Percentiles rank a stretch among this genome's conserved stretches.
Evolutionary conservation across 2,888 invertebrate species (phyloP).

Genomic region (Agrilus mali): DNA sequence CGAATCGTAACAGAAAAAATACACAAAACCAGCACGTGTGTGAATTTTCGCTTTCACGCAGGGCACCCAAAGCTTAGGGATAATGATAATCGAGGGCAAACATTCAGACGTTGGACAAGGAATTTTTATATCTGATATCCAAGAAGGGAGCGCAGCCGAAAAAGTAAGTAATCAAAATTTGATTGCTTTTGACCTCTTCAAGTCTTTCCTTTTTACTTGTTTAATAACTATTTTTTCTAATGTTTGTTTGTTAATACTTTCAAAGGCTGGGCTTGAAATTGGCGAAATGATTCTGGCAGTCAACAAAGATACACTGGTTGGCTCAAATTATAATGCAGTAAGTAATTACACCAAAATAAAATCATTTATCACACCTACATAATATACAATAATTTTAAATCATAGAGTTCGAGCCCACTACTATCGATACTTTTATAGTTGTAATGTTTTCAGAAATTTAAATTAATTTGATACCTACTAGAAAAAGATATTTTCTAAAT

Average conservation of each 20-base stretch:
- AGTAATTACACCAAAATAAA: conserved; percentile 29
- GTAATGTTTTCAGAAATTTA: no score
- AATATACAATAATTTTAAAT: no score
- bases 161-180: conserved; percentile 40
- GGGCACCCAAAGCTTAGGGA: conserved; percentile 72
- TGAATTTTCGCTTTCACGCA: conserved; percentile 27
- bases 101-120: conserved; percentile 86
- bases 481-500: no score
- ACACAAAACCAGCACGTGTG: no score
- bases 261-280: conserved; percentile 83
- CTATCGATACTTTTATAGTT: no score
- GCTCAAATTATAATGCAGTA: conserved; percentile 79
- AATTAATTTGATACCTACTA: no score
- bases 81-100: conserved; percentile 91
- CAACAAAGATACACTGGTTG: conserved; percentile 82
- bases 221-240: conserved; percentile 1
- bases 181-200: background rate
- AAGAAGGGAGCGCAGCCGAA: conserved; percentile 80
- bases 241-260: conserved; percentile 16
- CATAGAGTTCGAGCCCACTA: no score
- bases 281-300: conserved; percentile 96
- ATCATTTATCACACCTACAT: no score
- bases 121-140: conserved; percentile 86
- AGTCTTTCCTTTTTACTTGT: background rate
- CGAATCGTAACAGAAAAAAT: no score